A percentile compares a stretch with the other conserved stretches of the same genome.
Conservation (phyloP, 2,888 invertebrate species). For the Cheilosia variabilis region DNA sequence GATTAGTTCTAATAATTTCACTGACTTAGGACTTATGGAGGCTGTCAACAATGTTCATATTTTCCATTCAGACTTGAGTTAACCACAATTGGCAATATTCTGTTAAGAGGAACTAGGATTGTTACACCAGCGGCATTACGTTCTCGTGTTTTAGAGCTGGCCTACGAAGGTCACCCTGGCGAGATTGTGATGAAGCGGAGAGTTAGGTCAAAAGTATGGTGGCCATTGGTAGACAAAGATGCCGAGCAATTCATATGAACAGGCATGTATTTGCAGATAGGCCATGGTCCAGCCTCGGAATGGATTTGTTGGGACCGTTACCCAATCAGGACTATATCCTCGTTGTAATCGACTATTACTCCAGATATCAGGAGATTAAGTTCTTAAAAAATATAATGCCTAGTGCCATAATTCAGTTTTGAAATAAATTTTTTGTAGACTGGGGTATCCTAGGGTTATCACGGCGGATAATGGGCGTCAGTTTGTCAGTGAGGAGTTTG, state of each 20-base stretch:
- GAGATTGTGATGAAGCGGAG: slow-evolving; percentile 47
- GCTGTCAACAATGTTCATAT: slow-evolving; percentile 30
- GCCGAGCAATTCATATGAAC: slow-evolving; percentile 69
- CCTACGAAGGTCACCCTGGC: slow-evolving; percentile 39
- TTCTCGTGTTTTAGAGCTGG: slow-evolving; percentile 18
- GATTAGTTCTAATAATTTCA: no score
- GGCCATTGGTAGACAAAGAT: slow-evolving; percentile 70
- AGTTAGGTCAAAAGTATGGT: slow-evolving; percentile 69
- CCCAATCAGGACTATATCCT: slow-evolving; percentile 44
- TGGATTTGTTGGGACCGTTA: slow-evolving; percentile 45
- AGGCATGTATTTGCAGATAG: slow-evolving; percentile 61
- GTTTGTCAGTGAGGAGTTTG: slow-evolving; percentile 39
- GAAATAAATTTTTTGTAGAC: slow-evolving; percentile 12
- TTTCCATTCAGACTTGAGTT: slow-evolving; percentile 62
- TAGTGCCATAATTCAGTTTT: slow-evolving; percentile 53
- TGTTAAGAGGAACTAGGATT: slow-evolving; percentile 54
- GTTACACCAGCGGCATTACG: slow-evolving; percentile 7
- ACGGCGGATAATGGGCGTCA: slow-evolving; percentile 71
- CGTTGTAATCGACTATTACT: slow-evolving; percentile 54
- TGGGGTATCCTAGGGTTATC: not conserved
- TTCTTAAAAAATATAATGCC: slow-evolving; percentile 47
- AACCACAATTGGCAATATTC: slow-evolving; percentile 58
- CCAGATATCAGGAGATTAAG: slow-evolving; percentile 46
- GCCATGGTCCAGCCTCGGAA: slow-evolving; percentile 37
- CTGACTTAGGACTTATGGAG: slow-evolving; percentile 32